phyloP scores from a whole-genome alignment of 2,113 vertebrate genomes.

The Alethe castanea region DNA sequence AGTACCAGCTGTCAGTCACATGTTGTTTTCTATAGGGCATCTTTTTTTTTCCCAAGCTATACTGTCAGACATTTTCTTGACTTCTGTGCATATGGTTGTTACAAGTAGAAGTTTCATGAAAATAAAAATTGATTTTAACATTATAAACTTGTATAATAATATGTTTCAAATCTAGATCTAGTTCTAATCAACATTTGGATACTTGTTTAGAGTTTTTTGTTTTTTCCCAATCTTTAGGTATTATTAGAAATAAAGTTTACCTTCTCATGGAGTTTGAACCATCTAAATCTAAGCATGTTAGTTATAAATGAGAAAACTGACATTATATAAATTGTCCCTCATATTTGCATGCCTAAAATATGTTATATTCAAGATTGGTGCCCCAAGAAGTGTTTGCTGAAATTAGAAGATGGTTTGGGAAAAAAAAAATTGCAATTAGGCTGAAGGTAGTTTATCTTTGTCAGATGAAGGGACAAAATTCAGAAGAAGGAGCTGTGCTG shows the following conservation, averaged over 20 bases:
- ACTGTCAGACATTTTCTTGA: not conserved
- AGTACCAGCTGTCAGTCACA: not conserved
- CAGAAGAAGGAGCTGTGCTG: not conserved
- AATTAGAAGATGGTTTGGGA: not conserved
- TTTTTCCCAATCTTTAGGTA: not conserved
- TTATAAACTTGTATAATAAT: not conserved
- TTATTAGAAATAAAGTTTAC: not conserved
- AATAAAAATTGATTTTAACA: not conserved
- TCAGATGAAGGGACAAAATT: not conserved
- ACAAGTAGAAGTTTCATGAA: not conserved
- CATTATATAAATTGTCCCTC: not conserved
- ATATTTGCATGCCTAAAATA: not conserved
- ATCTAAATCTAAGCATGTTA: not conserved
- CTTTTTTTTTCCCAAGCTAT: not conserved
- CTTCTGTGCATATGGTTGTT: not conserved
- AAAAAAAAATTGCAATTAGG: not conserved
- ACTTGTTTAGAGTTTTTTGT: not conserved
- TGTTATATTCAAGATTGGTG: not conserved
- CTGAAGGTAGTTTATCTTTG: not conserved
- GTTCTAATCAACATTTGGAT: not conserved
- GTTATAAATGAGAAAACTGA: not conserved
- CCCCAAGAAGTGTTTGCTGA: not conserved
- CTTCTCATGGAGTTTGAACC: not conserved
- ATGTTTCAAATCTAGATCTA: not conserved
- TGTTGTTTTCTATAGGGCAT: not conserved